Base-by-base conservation (phyloP, 1,140 invertebrate genomes). In the Atopsyche davidsoni region DNA sequence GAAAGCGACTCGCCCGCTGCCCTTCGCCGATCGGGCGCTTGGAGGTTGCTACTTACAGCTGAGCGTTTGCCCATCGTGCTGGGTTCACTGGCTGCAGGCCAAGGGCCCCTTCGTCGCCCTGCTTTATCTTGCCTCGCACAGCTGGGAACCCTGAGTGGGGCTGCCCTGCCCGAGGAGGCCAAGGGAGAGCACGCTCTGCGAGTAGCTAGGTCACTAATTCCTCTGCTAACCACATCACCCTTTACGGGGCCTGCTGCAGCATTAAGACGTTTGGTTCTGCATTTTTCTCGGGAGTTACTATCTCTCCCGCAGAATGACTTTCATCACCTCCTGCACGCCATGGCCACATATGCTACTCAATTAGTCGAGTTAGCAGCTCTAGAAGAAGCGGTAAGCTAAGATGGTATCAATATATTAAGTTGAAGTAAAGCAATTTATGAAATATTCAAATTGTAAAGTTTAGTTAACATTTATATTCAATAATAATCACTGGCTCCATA, bases 51-150 rank as follows among this genome's bases (percentile, higher is more conserved):
- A 6, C 81, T 94, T 45, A 70, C 89, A 34, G 79, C 89, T 62
- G 79, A 83, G 18, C 74, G 77, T 48, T 69, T 92, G 7, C 64
- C 90, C 41, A 75, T 85, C 31, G 62, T 92, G 23, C 88, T 92
- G 67, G 92, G 92, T 64, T 81, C 87, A 70, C 72, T 92, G 41
- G 88, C 92, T 66, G 83, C 84, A 77, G 86, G 89, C 75, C 80
- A 91, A 7, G 73, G 89, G 31, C 76, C 79, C 21, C 79, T 86
- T 62, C 80, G 82, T 25, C 84, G 87, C 67, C 82, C 86, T 57
- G 83, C 85, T 7, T 65, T 91, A 14, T 85, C 79, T 46, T 92
- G 89, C 70, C 70, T 94, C 17, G 80, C 86, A 9, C 50, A 52
- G 38, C 44, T 53, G 16, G 69, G 69, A 6, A 75, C 69, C 58